Conservation (phyloP, 2,113 vertebrate species). For the Chloropsis cyanopogon region DNA sequence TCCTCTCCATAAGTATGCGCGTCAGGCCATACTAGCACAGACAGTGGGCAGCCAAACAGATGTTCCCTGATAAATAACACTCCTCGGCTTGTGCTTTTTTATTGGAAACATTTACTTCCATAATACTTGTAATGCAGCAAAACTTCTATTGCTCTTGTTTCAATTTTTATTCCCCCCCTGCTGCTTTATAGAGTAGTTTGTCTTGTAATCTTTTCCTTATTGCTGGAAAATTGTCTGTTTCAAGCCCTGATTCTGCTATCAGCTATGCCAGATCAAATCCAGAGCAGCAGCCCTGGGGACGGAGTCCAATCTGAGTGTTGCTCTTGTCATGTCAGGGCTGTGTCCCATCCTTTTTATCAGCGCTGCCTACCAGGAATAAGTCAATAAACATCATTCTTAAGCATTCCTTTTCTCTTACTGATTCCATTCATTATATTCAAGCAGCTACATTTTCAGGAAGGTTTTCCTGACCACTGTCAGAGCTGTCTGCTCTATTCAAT, state of each 20-base stretch:
- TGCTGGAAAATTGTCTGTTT: constrained; percentile 28
- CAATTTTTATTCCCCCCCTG: not conserved
- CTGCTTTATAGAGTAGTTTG: not conserved
- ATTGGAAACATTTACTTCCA: not conserved
- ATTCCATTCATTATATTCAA: not conserved
- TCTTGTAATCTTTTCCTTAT: not conserved
- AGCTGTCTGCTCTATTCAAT: not conserved
- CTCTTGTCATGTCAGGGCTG: not conserved
- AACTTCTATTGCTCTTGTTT: not conserved
- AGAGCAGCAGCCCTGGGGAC: not conserved
- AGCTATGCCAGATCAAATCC: not conserved
- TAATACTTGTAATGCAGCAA: not conserved
- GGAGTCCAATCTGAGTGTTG: not conserved
- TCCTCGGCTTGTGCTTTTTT: not conserved
- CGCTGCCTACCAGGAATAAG: not conserved
- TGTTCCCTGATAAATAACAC: constrained; percentile 7
- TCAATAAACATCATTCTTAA: not conserved
- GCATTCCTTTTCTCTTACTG: not conserved
- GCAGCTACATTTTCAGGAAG: not conserved
- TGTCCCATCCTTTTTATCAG: not conserved
- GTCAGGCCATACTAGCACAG: not conserved
- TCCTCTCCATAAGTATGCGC: not conserved
- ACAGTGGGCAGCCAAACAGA: not conserved
- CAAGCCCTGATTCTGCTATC: not conserved
- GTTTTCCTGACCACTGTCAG: not conserved